phyloP scores from a whole-genome alignment of 2,113 vertebrate species.

The Columbina picui region DNA sequence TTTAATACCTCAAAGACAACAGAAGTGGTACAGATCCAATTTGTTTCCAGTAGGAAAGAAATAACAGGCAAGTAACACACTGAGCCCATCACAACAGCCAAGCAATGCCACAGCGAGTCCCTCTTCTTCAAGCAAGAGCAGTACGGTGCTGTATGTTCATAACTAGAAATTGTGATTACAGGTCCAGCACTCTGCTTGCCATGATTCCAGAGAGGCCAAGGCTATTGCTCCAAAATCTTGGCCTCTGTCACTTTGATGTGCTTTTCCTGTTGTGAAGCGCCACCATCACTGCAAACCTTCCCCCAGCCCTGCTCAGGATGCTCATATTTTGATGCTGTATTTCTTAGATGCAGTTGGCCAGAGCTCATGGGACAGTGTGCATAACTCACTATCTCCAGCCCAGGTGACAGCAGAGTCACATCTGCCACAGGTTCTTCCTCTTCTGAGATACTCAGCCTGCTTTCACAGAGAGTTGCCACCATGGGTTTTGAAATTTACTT shows the following conservation, averaged over 20 bases:
- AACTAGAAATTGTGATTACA: background rate
- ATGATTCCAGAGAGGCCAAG: background rate
- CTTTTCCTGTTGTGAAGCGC: background rate
- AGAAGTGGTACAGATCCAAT: background rate
- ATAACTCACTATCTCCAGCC: background rate
- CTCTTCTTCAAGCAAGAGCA: background rate
- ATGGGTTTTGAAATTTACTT: background rate
- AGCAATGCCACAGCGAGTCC: background rate
- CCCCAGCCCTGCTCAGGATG: background rate
- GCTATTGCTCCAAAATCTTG: background rate
- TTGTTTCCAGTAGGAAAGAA: constrained; percentile 15
- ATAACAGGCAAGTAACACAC: background rate
- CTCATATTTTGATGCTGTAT: background rate
- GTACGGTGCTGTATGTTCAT: fast-evolving
- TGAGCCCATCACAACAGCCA: background rate
- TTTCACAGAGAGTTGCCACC: background rate
- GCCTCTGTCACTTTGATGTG: background rate
- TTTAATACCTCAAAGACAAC: constrained; percentile 29
- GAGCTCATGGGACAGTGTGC: background rate
- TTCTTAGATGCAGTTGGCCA: background rate
- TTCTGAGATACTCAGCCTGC: background rate
- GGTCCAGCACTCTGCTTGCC: background rate
- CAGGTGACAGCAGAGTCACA: background rate
- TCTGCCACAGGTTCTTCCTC: background rate
- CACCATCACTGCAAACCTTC: background rate